Base-by-base conservation (phyloP, 2,797 vertebrate genomes). In the Pseudocheirus occidentalis region DNA sequence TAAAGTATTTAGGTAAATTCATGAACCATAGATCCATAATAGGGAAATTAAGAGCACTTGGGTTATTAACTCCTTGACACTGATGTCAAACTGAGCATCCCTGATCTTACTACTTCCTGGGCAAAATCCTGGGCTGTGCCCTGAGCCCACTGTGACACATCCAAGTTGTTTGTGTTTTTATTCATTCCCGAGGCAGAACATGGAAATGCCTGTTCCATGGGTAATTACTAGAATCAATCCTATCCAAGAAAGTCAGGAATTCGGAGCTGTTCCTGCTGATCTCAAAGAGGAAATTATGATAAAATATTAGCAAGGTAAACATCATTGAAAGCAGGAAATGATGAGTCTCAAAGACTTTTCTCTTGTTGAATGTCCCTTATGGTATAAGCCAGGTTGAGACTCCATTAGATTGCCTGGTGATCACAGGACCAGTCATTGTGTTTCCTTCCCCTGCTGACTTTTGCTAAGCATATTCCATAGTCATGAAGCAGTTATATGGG, bases 291-390 rank as follows among this genome's bases (percentile, higher is more conserved):
- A 95, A 95, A 94, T 90, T 93, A 58, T 87, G 29, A 93, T 90
- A 97, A 93, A n/a, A 24, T 55, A 81, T 94, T 92, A 92, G 5
- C 24, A 95, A 93, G 95, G 81, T 91, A 94, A 95, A 94, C 94
- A 96, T 93, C 46, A 53, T 95, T 91, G 91, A 55, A 62, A 95
- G 54, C 24, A 96, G 6, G 55, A 55, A 95, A 90, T 58, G 55
- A 66, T 87, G 55, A 94, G 81, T 56, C 52, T 62, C 50, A 95
- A 97, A 95, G 16, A 95, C 92, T 92, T 50, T 46, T 87, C 94
- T 94, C 93, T 92, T 87, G 53, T 50, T 50, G 93, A 95, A 92
- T 10, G 16, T 56, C 12, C 55, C 95, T 94, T 89, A 14, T 46
- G 34, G 50, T 57, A 55, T 21, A 95, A 95, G 91, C 92, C 93